Evolutionary conservation across 2,113 vertebrate species (phyloP).

Genomic region (Eira barbara): DNA sequence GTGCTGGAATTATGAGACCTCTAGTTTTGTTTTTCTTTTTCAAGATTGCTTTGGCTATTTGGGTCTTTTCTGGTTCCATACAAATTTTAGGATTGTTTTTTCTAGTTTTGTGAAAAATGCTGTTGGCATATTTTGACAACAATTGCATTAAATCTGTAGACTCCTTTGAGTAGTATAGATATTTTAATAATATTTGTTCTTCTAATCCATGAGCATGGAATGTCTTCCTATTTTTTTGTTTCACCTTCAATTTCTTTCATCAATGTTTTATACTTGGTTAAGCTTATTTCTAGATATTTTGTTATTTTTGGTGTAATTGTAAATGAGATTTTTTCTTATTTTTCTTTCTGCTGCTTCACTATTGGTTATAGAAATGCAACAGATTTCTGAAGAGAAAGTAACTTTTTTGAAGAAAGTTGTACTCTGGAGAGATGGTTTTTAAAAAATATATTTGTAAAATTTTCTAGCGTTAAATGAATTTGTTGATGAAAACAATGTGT

Average conservation of each 20-base stretch:
- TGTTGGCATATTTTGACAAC: background rate
- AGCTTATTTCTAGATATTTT: background rate
- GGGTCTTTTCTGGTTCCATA: too few relatives aligned
- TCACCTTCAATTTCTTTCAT: background rate
- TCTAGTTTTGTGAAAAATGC: too few relatives aligned
- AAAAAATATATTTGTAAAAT: background rate
- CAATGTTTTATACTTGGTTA: background rate
- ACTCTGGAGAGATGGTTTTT: background rate
- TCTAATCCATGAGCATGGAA: background rate
- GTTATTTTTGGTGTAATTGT: background rate
- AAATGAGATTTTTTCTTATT: background rate
- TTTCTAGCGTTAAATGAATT: conserved; percentile 31
- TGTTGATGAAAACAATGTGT: background rate
- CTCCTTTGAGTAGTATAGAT: background rate
- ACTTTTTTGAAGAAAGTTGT: background rate
- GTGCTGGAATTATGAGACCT: background rate
- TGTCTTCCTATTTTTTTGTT: background rate
- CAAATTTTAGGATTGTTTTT: too few relatives aligned
- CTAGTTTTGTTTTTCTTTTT: background rate
- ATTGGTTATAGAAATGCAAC: background rate
- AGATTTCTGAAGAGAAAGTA: background rate
- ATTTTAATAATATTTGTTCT: background rate
- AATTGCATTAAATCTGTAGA: background rate
- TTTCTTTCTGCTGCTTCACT: background rate
- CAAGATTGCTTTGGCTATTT: background rate